Base-by-base conservation (phyloP, 2,888 invertebrate species). In the Anthoptus insignis region DNA sequence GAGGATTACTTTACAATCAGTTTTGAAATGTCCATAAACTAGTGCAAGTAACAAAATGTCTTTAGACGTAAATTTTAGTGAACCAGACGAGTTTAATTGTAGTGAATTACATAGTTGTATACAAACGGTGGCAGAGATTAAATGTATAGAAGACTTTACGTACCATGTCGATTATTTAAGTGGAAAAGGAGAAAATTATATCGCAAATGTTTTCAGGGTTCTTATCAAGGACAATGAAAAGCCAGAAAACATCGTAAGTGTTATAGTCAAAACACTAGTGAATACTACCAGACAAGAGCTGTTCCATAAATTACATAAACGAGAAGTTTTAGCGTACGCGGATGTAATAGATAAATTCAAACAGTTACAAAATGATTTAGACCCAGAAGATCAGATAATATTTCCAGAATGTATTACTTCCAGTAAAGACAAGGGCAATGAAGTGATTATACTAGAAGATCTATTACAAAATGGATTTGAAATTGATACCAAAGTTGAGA, bases 21-120 rank as follows among this genome's bases (percentile, higher is more conserved):
- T 50, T 29, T 57, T 19, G 14, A 32, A 16, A 21, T 14, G 16
- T 39, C 29, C 13, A 27, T 42, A 22, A 37, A 61, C n/a, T 13
- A 59, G 61, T 58, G 24, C 22, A 14, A 45, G 24, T 47, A 24
- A 34, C 16, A 83, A 73, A 74, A 91, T 92, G 91, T 92, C 91
- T 76, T 75, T 92, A 68, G 89, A 92, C 71, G 91, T 92, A n/a
- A 88, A 91, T 72, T 77, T 89, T 54, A 89, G 89, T 80, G 91
- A 92, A 77, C 88, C 89, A 1, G 91, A 90, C 37, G 91, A 91
- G 61, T 91, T 91, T 66, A 88, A 90, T 22, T 83, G 83, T 65
- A 65, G 73, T 21, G 87, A 90, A 81, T 77, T 92, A 6, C 91
- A 92, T 63, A 80, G 69, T 68, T 82, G 81, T 19, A 81, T 91